Evolutionary conservation across 53 echinoderm and acorn worm species (phyloP).

Genomic region (Stichopus horrens): DNA sequence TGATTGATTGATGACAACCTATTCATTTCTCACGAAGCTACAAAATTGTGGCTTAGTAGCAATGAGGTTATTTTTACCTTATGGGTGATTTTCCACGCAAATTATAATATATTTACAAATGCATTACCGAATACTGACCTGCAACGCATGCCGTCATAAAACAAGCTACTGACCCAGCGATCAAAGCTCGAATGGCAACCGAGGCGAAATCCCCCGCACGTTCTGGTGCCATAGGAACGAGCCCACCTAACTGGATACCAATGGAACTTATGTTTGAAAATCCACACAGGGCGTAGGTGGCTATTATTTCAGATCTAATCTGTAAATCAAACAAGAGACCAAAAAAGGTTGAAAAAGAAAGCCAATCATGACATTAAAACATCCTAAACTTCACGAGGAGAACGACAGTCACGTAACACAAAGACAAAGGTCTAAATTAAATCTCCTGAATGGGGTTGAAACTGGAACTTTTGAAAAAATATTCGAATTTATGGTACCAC

Average conservation of each 20-base stretch:
- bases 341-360: not conserved
- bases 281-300: conserved; percentile 90
- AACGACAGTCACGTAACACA: too few species aligned
- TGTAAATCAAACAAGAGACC: conserved; percentile 13
- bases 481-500: too few species aligned
- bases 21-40: too few species aligned
- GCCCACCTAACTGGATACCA: conserved; percentile 83
- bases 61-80: too few species aligned
- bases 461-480: too few species aligned
- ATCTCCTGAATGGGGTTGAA: too few species aligned
- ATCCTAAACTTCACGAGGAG: too few species aligned
- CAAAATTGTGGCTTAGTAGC: too few species aligned
- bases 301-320: conserved; percentile 82
- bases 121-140: conserved; percentile 55
- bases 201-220: conserved; percentile 70
- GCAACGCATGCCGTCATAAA: conserved; percentile 98
- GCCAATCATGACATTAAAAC: not conserved
- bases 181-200: conserved; percentile 72
- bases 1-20: too few species aligned
- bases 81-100: too few species aligned
- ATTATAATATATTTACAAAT: too few species aligned
- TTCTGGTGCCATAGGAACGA: conserved; percentile 79
- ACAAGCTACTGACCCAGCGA: conserved; percentile 82
- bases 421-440: too few species aligned
- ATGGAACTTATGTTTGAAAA: conserved; percentile 87